Percentiles rank a stretch among this genome's conserved stretches.
These are phyloP conservation scores for Aspidapion aeneum DNA, from an alignment of 2,888 invertebrate genomes.

Conservation along the genomic window DNA sequence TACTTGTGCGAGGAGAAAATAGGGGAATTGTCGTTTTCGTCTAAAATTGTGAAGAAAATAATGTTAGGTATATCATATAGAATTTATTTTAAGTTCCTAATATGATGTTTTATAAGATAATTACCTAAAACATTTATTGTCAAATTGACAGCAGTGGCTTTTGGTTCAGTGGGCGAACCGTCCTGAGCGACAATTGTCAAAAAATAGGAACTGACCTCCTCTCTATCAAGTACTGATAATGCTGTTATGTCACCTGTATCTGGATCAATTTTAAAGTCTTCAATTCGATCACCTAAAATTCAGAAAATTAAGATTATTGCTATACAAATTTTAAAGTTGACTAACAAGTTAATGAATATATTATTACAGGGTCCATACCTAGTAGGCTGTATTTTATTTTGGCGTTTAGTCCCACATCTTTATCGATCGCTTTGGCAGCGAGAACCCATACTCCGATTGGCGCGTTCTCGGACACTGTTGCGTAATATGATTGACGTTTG, in stretches of 20 bases:
- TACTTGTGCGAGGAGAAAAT: conserved; percentile 71
- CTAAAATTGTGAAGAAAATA: too few species aligned
- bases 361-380: too few species aligned
- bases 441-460: conserved; percentile 75
- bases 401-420: conserved; percentile 81
- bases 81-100: too few species aligned
- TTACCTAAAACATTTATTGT: conserved; percentile 60
- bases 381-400: conserved; percentile 81
- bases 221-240: conserved; percentile 70
- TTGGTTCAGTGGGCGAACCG: conserved; percentile 80
- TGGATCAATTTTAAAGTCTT: conserved; percentile 74
- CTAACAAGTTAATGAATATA: too few species aligned
- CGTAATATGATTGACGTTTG: conserved; percentile 74
- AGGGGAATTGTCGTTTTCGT: conserved; percentile 86
- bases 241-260: conserved; percentile 78
- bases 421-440: conserved; percentile 74
- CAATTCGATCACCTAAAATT: conserved; percentile 80
- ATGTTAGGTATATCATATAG: too few species aligned
- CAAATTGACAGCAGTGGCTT: conserved; percentile 78
- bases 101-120: too few species aligned
- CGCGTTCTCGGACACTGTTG: conserved; percentile 78
- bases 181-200: conserved; percentile 86
- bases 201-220: conserved; percentile 72
- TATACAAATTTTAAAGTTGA: too few species aligned
- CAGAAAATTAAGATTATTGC: too few species aligned